Evolutionary conservation across 2,888 invertebrate species (phyloP), one percentile per base, ranked within the genome.

Genomic region (Hirtodrosophila histrioides): DNA sequence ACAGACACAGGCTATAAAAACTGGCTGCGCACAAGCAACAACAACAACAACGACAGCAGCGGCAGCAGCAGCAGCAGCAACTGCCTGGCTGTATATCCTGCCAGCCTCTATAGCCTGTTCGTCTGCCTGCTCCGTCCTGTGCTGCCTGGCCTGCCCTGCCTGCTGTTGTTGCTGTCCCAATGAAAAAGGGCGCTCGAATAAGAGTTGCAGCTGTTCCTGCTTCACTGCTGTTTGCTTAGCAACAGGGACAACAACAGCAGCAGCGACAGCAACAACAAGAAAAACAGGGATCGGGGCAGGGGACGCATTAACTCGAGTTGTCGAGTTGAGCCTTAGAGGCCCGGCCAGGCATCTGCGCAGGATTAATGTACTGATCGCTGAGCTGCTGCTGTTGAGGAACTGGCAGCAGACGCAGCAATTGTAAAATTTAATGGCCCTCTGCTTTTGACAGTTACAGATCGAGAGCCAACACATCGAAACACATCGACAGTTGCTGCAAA

Each of bases 191-290:
- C 84, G 81, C 81, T 77, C 69, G 60, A 69, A 65, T 62, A 64
- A 51, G 77, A 68, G 73, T 83, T 86, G 84, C 84, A 84, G 84
- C 84, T 85, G 84, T 78, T 83, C 83, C 57, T 69, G 46, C 65
- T 56, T 49, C 37, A 33, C 45, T 46, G 61, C 60, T 81, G 62
- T 72, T 69, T 79, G 70, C 69, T 35, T 61, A 46, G 61, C 76
- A 68, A 64, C 72, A 55, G 54, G 70, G 78, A 63, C 65, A 58
- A 51, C 57, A 39, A 11, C 57, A 56, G 1, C 56, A 36, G 4
- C 36, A 33, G 11, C 24, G 39, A 7, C 48, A 37, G 45, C 23
- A 65, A 33, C 17, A 17, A 17, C 17, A 17, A 17, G 17, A 1
- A 17, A 2, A 39, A 51, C 29, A 33, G 44, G 43, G n/a, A 8